Evolutionary conservation across 2,797 vertebrate species (phyloP).

Genomic region (Echeneis naucrates): DNA sequence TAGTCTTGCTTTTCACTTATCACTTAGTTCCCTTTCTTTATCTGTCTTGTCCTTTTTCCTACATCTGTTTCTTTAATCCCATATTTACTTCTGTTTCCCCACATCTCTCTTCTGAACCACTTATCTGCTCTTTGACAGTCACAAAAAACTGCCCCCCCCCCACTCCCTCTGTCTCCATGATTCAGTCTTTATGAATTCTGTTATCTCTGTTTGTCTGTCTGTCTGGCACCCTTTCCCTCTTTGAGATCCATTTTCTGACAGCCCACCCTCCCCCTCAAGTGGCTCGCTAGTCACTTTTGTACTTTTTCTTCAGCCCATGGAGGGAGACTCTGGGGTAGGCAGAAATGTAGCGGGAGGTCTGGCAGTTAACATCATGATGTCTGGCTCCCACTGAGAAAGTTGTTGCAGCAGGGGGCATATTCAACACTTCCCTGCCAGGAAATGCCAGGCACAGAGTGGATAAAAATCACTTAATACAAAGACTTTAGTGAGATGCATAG

Average conservation of each 20-base stretch:
- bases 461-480: slow-evolving; percentile 72
- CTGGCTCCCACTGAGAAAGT: slow-evolving; percentile 70
- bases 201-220: slow-evolving; percentile 69
- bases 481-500: slow-evolving; percentile 68
- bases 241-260: slow-evolving; percentile 65
- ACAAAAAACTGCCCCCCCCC: slow-evolving; percentile 78
- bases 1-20: slow-evolving; percentile 31
- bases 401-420: slow-evolving; percentile 68
- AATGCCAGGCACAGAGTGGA: slow-evolving; percentile 65
- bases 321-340: slow-evolving; percentile 71
- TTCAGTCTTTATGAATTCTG: slow-evolving; percentile 73
- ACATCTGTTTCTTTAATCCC: slow-evolving; percentile 53
- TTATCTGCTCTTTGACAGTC: slow-evolving; percentile 88
- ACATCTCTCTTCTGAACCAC: slow-evolving; percentile 65
- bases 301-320: slow-evolving; percentile 78
- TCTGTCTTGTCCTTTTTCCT: slow-evolving; percentile 52
- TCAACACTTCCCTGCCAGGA: slow-evolving; percentile 73
- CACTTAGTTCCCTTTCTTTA: slow-evolving; percentile 36
- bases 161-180: slow-evolving; percentile 76
- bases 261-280: slow-evolving; percentile 57
- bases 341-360: slow-evolving; percentile 71
- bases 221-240: slow-evolving; percentile 60
- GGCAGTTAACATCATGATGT: slow-evolving; percentile 65
- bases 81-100: slow-evolving; percentile 52
- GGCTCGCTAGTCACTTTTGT: slow-evolving; percentile 81